phyloP scores from a whole-genome alignment of 2,888 invertebrate species.

The Exocentrus adspersus region DNA sequence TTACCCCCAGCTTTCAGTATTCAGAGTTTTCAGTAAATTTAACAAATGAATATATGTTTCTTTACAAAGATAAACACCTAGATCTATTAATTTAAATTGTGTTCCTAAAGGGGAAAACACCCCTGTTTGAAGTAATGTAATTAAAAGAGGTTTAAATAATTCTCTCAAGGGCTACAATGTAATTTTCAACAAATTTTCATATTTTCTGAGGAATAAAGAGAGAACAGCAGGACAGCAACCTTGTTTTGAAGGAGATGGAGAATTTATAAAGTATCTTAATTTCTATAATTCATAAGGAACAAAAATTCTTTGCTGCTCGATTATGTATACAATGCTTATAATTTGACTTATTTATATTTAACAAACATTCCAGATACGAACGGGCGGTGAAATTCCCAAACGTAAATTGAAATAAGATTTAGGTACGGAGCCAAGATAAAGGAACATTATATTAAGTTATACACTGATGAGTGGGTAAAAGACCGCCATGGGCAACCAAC shows the following conservation, averaged over 20 bases:
- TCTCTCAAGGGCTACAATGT: background rate
- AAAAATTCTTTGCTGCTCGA: slow-evolving; percentile 4
- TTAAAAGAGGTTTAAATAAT: background rate
- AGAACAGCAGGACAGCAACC: background rate
- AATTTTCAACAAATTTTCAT: background rate
- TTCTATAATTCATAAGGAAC: background rate
- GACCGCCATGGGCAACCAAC: background rate
- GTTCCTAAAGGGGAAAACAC: background rate
- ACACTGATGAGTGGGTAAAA: background rate
- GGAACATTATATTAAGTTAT: background rate
- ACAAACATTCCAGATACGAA: slow-evolving; percentile 3
- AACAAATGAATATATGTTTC: too few species aligned
- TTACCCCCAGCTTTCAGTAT: too few species aligned
- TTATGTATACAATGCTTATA: slow-evolving; percentile 8
- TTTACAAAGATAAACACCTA: too few species aligned
- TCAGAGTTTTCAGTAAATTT: too few species aligned
- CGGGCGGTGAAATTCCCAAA: background rate
- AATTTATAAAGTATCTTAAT: background rate
- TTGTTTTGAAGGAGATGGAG: background rate
- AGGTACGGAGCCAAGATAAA: background rate
- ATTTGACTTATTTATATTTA: slow-evolving; percentile 8
- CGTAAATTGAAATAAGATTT: slow-evolving; percentile 7
- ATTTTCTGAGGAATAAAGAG: background rate
- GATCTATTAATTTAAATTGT: background rate
- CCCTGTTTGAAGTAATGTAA: background rate